Base-by-base conservation (phyloP, 2,113 vertebrate genomes). In the Myotis yumanensis region DNA sequence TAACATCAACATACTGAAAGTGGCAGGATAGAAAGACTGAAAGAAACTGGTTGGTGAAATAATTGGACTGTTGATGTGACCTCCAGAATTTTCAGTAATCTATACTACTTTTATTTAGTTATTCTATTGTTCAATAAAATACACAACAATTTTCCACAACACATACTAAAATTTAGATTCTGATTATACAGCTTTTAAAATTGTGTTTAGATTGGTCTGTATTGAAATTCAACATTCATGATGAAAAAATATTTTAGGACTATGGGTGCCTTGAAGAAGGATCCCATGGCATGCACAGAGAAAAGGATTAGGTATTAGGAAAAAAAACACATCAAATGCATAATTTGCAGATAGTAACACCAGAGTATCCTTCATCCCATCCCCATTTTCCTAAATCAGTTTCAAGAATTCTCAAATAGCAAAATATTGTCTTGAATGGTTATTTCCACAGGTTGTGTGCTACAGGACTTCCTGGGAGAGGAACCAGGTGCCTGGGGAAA, bases 391-490 rank as follows among this genome's bases (percentile, higher is more conserved):
- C 43, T 62, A 72, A 51, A 32, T 59, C 23, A 52, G 5, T 83
- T 92, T 84, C n/a, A 77, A 84, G 57, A 80, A 72, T 80, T 37
- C 82, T 3, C 28, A 81, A 80, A 52, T 28, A 69, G 32, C 48
- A 62, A 77, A 48, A 7, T 6, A 16, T 4, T 40, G 2, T 71
- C 86, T 75, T 43, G 51, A 51, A 52, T 59, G 18, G 15, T n/a
- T 14, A 46, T 52, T 35, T 22, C 59, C 20, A 17, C 52, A 68
- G 46, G 52, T 35, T 37, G n/a, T 48, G 30, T 12, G 43, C 3
- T 51, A 23, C 43, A 35, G 59, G 28, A 43, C 52, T 20, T 14
- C 18, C n/a, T 52, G 51, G n/a, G 66, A n/a, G 57, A 72, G 57
- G 25, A 15, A 77, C 12, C 95, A 89, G 91, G 62, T 86, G 62